Percentiles rank a stretch among this genome's conserved stretches.
Evolutionary conservation across 2,888 invertebrate species (phyloP).

Genomic region (Panorpa germanica): DNA sequence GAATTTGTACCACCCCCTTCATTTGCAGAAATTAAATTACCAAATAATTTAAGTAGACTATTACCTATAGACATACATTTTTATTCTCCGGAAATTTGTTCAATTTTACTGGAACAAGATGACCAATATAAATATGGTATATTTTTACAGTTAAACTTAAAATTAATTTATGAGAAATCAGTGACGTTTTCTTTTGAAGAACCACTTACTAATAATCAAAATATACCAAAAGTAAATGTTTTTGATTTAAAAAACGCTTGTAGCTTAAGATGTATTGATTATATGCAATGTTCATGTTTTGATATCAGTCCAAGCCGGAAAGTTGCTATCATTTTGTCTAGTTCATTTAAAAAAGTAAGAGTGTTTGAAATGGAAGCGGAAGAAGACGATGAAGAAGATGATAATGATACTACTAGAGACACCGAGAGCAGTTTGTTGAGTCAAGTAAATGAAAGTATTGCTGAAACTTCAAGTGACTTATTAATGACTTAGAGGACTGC

Average conservation of each 20-base stretch:
- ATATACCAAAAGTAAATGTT: conserved; percentile 30
- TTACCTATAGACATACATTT: conserved; percentile 52
- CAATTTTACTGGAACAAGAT: conserved; percentile 44
- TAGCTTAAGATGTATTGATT: conserved; percentile 39
- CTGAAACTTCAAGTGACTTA: too few species aligned
- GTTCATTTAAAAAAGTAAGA: conserved; percentile 59
- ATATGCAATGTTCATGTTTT: too few species aligned
- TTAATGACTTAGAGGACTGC: too few species aligned
- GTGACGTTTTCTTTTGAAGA: conserved; percentile 14
- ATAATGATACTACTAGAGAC: conserved; percentile 38
- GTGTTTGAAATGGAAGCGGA: conserved; percentile 88
- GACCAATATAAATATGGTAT: conserved; percentile 24
- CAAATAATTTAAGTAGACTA: conserved; percentile 24
- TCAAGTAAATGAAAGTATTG: too few species aligned
- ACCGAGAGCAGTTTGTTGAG: too few species aligned
- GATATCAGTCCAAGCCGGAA: conserved; percentile 54
- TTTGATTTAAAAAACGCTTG: conserved; percentile 30
- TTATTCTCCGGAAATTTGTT: conserved; percentile 51
- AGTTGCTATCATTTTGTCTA: conserved; percentile 70
- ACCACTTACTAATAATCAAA: conserved; percentile 15
- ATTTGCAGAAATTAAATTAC: too few species aligned
- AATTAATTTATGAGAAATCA: conserved; percentile 29
- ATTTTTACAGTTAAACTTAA: conserved; percentile 29
- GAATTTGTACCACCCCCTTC: too few species aligned
- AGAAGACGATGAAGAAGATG: conserved; percentile 79